These are phyloP conservation scores for Lemur catta DNA, from an alignment of 2,797 vertebrate genomes.

Conservation along the genomic window DNA sequence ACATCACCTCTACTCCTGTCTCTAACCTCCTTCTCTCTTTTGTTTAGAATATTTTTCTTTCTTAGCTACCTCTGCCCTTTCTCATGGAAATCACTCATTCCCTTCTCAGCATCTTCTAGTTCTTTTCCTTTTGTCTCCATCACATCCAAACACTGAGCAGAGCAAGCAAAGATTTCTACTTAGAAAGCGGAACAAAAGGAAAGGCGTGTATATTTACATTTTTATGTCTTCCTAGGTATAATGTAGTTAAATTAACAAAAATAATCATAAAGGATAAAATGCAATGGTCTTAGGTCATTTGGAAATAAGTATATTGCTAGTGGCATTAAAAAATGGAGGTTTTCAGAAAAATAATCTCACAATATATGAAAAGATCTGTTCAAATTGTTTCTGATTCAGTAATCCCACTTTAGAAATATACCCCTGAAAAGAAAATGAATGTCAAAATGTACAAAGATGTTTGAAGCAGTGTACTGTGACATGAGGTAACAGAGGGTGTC, in stretches of 20 bases:
- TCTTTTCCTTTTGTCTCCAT: neutral
- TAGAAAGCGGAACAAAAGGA: neutral
- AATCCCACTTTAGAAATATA: constrained; percentile 52
- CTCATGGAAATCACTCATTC: neutral
- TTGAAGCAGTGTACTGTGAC: neutral
- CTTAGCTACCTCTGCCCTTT: neutral
- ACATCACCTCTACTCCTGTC: neutral
- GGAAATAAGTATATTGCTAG: neutral
- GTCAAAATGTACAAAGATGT: neutral
- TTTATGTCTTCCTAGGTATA: neutral
- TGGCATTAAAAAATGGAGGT: neutral
- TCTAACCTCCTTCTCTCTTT: neutral
- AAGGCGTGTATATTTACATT: neutral
- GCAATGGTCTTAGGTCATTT: neutral
- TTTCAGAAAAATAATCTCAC: constrained; percentile 21
- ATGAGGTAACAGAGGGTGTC: neutral
- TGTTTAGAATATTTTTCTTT: neutral
- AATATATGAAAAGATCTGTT: neutral
- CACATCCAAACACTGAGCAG: neutral
- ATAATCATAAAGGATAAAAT: neutral
- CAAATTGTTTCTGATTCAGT: constrained; percentile 24
- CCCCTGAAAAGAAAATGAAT: constrained; percentile 22
- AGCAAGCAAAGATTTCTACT: neutral
- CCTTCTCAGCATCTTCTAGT: neutral
- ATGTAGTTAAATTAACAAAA: constrained; percentile 1